These are phyloP conservation scores for Egretta garzetta DNA, from an alignment of 2,113 vertebrate genomes.

Conservation along the genomic window DNA sequence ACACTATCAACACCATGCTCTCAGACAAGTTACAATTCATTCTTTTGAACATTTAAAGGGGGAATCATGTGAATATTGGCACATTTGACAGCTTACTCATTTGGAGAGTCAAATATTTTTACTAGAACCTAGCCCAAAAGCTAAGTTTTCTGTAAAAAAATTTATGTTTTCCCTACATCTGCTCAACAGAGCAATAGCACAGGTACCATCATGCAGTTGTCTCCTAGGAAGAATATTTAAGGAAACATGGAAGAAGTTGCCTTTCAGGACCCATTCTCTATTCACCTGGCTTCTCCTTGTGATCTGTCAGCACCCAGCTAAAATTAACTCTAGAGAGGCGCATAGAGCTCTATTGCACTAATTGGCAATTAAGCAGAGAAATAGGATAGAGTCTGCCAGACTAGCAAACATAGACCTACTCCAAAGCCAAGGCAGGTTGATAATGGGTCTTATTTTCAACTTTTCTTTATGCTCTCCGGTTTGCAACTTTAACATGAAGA, in stretches of 20 bases:
- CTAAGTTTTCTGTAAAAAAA: neutral
- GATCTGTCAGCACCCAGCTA: neutral
- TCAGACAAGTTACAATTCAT: neutral
- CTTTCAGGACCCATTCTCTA: neutral
- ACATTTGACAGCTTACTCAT: neutral
- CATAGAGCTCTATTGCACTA: neutral
- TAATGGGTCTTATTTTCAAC: neutral
- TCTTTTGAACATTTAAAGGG: neutral
- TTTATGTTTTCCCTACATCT: neutral
- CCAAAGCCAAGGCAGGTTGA: neutral
- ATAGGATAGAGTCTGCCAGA: neutral
- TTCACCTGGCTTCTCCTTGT: neutral
- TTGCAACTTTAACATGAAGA: neutral
- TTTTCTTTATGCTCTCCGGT: neutral
- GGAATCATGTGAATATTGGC: neutral
- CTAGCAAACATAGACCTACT: neutral
- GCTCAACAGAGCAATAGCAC: neutral
- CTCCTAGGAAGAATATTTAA: neutral
- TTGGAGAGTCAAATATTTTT: neutral
- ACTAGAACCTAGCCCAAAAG: neutral
- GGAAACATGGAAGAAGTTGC: neutral
- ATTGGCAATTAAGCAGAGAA: conserved; percentile 11
- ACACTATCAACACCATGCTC: rapidly evolving
- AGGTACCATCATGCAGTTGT: neutral
- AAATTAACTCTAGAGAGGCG: neutral